Evolutionary conservation across 2,113 vertebrate genomes (phyloP).

Genomic region (Herpetotheres cachinnans): DNA sequence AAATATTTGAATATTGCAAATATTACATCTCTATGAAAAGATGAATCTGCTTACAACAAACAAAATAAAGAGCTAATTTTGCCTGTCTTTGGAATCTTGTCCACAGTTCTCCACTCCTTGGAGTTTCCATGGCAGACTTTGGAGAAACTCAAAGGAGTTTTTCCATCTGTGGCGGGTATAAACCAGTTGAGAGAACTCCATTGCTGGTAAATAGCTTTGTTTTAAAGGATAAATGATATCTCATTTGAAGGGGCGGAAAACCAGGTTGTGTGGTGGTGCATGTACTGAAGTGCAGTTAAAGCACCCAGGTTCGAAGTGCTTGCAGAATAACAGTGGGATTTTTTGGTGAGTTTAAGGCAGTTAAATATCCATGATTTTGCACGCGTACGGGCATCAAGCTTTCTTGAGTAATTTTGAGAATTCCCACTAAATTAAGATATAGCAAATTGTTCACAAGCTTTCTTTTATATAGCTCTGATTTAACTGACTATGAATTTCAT

Average conservation of each 20-base stretch:
- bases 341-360: background rate
- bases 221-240: background rate
- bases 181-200: background rate
- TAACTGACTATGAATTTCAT: background rate
- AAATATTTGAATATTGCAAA: background rate
- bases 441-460: background rate
- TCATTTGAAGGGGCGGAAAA: background rate
- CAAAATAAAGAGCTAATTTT: background rate
- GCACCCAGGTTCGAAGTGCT: background rate
- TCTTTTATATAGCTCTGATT: background rate
- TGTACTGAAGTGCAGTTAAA: background rate
- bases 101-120: background rate
- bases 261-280: accelerated
- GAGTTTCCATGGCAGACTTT: background rate
- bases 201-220: background rate
- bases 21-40: background rate
- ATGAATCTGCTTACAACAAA: background rate
- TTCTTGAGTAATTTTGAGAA: background rate
- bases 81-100: background rate
- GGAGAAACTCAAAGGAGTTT: background rate
- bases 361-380: background rate
- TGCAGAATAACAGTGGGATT: background rate
- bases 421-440: background rate
- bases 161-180: background rate
- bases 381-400: background rate